phyloP scores from a whole-genome alignment of 2,888 invertebrate genomes.

The Orchesellides sinensis region DNA sequence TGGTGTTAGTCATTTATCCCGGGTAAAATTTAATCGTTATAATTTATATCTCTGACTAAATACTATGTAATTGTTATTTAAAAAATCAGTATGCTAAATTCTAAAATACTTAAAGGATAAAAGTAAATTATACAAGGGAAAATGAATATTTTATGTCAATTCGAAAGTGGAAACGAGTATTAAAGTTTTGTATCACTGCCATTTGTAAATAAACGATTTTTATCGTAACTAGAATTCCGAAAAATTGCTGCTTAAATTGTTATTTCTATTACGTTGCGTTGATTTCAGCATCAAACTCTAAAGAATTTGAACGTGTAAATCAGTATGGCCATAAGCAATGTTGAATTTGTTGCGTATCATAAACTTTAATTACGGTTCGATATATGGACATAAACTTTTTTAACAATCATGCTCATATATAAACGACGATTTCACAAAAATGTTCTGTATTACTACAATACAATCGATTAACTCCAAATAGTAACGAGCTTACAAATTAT shows the following conservation, averaged over 20 bases:
- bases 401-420: conserved; percentile 76
- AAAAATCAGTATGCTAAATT: too few relatives aligned
- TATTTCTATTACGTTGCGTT: too few relatives aligned
- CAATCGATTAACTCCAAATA: conserved; percentile 21
- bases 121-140: neutral
- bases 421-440: conserved; percentile 88
- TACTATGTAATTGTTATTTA: neutral
- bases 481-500: conserved; percentile 17
- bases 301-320: too few relatives aligned
- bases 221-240: too few relatives aligned
- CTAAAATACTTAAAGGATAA: too few relatives aligned
- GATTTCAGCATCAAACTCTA: too few relatives aligned
- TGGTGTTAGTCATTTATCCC: neutral
- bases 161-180: conserved; percentile 55
- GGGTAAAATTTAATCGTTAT: neutral
- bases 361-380: conserved; percentile 4
- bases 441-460: conserved; percentile 79
- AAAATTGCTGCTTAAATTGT: too few relatives aligned
- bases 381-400: neutral
- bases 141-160: conserved; percentile 57
- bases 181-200: conserved; percentile 70
- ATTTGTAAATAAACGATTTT: conserved; percentile 71
- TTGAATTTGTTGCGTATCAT: too few relatives aligned
- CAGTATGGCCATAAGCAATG: too few relatives aligned
- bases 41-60: neutral